These are phyloP conservation scores for Phyllotreta cruciferae DNA, from an alignment of 2,888 invertebrate species.

Conservation along the genomic window DNA sequence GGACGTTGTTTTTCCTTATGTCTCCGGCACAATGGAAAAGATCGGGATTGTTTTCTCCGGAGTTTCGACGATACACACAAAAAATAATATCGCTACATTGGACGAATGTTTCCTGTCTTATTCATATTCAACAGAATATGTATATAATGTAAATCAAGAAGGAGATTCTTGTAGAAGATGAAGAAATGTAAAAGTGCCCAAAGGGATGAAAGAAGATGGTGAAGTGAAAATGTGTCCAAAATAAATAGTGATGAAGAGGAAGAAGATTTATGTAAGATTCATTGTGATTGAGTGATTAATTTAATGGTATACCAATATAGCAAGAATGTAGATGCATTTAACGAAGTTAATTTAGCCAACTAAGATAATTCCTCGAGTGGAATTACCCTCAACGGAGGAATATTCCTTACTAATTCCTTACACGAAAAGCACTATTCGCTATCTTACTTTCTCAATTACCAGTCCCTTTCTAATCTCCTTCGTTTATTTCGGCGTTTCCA, in stretches of 20 bases:
- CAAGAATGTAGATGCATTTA: constrained; percentile 48
- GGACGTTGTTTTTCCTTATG: constrained; percentile 58
- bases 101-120: constrained; percentile 52
- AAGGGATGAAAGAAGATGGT: too few relatives aligned
- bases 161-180: too few relatives aligned
- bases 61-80: constrained; percentile 10
- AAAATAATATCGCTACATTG: constrained; percentile 21
- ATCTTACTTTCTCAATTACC: constrained; percentile 10
- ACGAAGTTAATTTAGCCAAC: constrained; percentile 37
- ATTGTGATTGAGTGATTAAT: too few relatives aligned
- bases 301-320: too few relatives aligned
- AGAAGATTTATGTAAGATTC: too few relatives aligned
- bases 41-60: constrained; percentile 3
- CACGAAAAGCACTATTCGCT: constrained; percentile 11
- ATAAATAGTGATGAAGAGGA: too few relatives aligned
- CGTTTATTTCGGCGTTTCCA: constrained; percentile 24
- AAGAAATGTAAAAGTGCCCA: too few relatives aligned
- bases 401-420: constrained; percentile 15
- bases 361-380: constrained; percentile 2
- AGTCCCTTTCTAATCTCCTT: constrained; percentile 25
- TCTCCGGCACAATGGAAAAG: constrained; percentile 37
- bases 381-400: constrained; percentile 1
- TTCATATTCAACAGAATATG: constrained; percentile 55
- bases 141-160: constrained; percentile 39
- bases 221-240: too few relatives aligned